Percentiles rank a stretch among this genome's conserved stretches.
Evolutionary conservation across 1,140 invertebrate species (phyloP).

Genomic region (Diabrotica virgifera): DNA sequence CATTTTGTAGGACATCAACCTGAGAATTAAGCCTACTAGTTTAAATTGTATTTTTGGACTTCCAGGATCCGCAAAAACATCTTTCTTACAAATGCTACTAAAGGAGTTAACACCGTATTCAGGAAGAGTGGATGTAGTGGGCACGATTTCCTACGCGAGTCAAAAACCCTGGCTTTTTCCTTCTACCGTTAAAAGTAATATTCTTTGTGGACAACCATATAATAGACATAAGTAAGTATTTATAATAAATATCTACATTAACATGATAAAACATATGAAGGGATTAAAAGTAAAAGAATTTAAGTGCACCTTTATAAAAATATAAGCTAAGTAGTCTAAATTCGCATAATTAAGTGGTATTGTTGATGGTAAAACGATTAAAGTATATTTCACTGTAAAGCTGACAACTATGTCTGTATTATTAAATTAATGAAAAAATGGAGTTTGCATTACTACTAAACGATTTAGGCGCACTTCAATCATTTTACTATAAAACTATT

Average conservation of each 20-base stretch:
- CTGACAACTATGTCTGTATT: no score
- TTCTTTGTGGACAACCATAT: conserved; percentile 71
- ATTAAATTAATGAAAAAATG: no score
- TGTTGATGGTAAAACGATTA: no score
- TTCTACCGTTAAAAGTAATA: conserved; percentile 68
- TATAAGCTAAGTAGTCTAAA: not conserved
- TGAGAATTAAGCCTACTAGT: conserved; percentile 1
- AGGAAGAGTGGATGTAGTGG: conserved; percentile 62
- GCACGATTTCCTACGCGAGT: conserved; percentile 66
- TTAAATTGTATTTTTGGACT: conserved; percentile 12
- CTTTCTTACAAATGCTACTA: conserved; percentile 50
- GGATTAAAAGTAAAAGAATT: not conserved
- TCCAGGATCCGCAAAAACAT: conserved; percentile 7
- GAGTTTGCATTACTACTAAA: no score
- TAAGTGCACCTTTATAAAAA: not conserved
- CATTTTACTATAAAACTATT: no score
- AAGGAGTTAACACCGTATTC: conserved; percentile 62
- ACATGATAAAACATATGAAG: not conserved
- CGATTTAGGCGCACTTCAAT: no score
- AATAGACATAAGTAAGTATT: conserved; percentile 54
- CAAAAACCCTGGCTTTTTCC: conserved; percentile 78
- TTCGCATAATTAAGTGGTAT: no score
- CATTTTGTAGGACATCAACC: conserved; percentile 3
- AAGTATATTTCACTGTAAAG: no score
- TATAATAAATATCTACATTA: not conserved